A percentile compares a stretch with the other conserved stretches of the same genome.
These are phyloP conservation scores for Eristalinus aeneus DNA, from an alignment of 2,888 invertebrate species.

Conservation along the genomic window DNA sequence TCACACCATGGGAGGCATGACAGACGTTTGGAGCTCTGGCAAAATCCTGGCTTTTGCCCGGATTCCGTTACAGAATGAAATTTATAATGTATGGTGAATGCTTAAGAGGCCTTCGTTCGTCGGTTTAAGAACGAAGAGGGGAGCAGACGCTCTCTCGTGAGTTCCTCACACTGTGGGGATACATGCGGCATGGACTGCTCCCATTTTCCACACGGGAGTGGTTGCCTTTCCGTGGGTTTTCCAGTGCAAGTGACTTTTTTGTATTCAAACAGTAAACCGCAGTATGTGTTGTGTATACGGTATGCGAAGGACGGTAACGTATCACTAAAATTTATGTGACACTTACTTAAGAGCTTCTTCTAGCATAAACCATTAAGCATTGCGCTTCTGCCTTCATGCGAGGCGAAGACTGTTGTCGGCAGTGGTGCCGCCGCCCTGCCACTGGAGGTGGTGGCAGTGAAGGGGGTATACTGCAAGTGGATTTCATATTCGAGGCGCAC, in stretches of 20 bases:
- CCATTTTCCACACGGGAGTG: slow-evolving; percentile 54
- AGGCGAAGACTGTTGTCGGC: slow-evolving; percentile 18
- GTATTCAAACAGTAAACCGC: slow-evolving; percentile 71
- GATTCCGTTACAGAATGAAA: slow-evolving; percentile 72
- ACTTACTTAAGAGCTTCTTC: slow-evolving; percentile 74
- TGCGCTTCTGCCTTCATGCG: slow-evolving; percentile 64
- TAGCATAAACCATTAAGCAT: slow-evolving; percentile 73
- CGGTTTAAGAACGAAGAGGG: slow-evolving; percentile 29
- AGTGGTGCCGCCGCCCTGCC: slow-evolving; percentile 8
- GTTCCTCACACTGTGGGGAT: slow-evolving; percentile 54
- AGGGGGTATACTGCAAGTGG: slow-evolving; percentile 56
- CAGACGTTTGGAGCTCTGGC: slow-evolving; percentile 66
- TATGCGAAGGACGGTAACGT: slow-evolving; percentile 67
- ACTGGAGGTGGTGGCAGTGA: slow-evolving; percentile 8
- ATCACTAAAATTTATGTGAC: slow-evolving; percentile 74
- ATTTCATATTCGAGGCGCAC: slow-evolving; percentile 70
- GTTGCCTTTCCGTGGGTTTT: slow-evolving; percentile 39
- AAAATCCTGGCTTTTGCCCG: slow-evolving; percentile 70
- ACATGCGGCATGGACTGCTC: slow-evolving; percentile 27
- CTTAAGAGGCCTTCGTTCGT: slow-evolving; percentile 72
- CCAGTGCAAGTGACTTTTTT: slow-evolving; percentile 67
- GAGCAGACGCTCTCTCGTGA: slow-evolving; percentile 51
- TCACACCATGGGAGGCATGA: slow-evolving; percentile 70
- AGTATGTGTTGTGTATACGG: slow-evolving; percentile 68
- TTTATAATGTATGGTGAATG: slow-evolving; percentile 74